Evolutionary conservation across 2,888 invertebrate genomes (phyloP), one percentile per base, ranked within the genome.

Genomic region (Eupithecia insigniata): DNA sequence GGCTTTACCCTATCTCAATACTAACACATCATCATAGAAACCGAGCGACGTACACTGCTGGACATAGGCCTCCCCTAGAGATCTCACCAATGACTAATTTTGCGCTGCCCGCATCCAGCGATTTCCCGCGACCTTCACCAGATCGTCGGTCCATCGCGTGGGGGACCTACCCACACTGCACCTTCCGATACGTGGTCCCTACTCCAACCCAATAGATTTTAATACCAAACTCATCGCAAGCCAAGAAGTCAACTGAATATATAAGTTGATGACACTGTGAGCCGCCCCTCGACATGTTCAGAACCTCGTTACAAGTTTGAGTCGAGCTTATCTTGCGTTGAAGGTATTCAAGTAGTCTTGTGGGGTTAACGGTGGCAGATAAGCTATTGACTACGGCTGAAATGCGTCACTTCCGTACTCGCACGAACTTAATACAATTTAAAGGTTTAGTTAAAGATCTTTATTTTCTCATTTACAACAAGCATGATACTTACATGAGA

Each of bases 271-370:
- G 55, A 26, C 26, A 55, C 55, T 26, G 26, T 26, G 12, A 55
- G 14, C 26, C 51, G 10, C 8, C 55, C 51, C 32, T 55, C 14
- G 61, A 69, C 66, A 60, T 67, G 62, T 69, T 71, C 58, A 39
- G 28, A 74, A 71, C 66, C 66, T 71, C 46, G 62, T 74, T 74
- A 71, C 66, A 69, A 64, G 71, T 74, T 74, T 69, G 68, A 34
- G 30, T 62, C 46, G 26, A 22, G 64, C 64, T 73, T 73, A 73
- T 73, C 64, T 73, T 67, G 6, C 32, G 61, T 55, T 66, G 64
- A 62, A 70, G 67, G 43, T 64, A 70, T 68, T 66, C 28, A 64
- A 67, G 39, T 61, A 65, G 66, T 55, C 66, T 61, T 34, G 30
- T 32, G n/a, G 61, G 61, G 61, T n/a, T 62, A 62, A 32, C 61